A percentile compares a stretch with the other conserved stretches of the same genome.
Evolutionary conservation across 2,113 vertebrate species (phyloP).

Genomic region (Dicerorhinus sumatrensis): DNA sequence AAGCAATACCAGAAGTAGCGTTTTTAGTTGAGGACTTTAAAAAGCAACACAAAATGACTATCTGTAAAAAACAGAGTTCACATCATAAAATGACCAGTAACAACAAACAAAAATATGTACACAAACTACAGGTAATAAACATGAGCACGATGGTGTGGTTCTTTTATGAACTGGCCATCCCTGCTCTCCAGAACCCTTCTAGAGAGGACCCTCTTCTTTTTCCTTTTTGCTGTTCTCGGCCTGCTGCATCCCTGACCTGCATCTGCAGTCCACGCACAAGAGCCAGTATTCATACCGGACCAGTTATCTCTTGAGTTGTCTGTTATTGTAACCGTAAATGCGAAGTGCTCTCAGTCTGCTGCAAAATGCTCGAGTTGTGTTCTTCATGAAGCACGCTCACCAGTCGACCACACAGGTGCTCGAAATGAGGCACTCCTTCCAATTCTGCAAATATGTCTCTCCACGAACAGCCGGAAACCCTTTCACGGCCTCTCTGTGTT

Average conservation of each 20-base stretch:
- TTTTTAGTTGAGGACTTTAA: constrained; percentile 16
- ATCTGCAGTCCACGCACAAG: background rate
- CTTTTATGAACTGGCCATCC: background rate
- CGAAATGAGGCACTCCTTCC: background rate
- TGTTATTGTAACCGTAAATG: background rate
- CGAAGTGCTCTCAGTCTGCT: background rate
- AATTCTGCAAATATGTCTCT: background rate
- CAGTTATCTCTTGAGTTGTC: background rate
- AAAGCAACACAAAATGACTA: background rate
- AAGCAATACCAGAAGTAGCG: background rate
- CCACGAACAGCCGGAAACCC: background rate
- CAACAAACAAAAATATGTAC: background rate
- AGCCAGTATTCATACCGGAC: background rate
- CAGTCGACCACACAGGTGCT: background rate
- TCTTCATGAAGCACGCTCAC: background rate
- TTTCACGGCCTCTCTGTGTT: background rate
- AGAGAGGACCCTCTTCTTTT: background rate
- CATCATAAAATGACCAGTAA: background rate
- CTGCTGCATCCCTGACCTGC: background rate
- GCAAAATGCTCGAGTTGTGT: background rate
- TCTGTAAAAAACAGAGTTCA: background rate
- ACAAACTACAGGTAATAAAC: background rate
- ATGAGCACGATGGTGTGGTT: background rate
- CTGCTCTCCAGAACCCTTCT: background rate
- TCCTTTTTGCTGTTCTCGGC: background rate